Conservation (phyloP, 2,888 invertebrate genomes). For the Caenorhabditis sp. region DNA sequence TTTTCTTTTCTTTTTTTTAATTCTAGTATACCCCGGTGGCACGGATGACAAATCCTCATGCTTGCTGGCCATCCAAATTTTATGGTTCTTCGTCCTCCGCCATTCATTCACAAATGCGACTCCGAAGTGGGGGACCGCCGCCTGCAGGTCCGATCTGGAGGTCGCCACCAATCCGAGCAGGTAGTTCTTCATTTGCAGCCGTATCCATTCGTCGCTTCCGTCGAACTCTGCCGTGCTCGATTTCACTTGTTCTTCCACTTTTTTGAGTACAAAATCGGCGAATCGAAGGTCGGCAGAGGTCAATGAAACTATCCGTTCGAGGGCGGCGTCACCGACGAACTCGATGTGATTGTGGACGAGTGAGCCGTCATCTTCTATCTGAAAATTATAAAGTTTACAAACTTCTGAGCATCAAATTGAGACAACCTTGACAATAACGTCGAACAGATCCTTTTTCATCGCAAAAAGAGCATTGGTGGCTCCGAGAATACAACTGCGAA, state of each 20-base stretch:
- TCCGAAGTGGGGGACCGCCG: constrained; percentile 84
- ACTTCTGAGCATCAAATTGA: too few relatives aligned
- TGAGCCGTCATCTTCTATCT: constrained; percentile 85
- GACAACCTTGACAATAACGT: constrained; percentile 92
- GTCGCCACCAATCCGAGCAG: constrained; percentile 80
- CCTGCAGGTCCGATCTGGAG: constrained; percentile 61
- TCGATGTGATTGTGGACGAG: constrained; percentile 86
- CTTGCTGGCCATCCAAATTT: constrained; percentile 84
- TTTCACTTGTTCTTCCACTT: constrained; percentile 80
- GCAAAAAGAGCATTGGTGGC: constrained; percentile 99
- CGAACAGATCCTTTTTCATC: constrained; percentile 92
- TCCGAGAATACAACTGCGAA: constrained; percentile 81
- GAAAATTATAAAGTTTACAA: constrained; percentile 5
- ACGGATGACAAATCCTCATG: constrained; percentile 61
- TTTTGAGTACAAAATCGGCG: constrained; percentile 89
- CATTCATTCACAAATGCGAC: constrained; percentile 88
- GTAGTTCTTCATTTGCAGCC: constrained; percentile 87
- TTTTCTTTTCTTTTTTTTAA: not conserved
- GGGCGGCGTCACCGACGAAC: constrained; percentile 81
- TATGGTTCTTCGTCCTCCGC: constrained; percentile 89
- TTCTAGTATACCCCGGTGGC: constrained; percentile 53
- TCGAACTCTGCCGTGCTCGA: constrained; percentile 84
- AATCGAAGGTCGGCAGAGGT: constrained; percentile 96
- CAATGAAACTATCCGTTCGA: constrained; percentile 87
- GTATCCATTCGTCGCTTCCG: constrained; percentile 96